Evolutionary conservation across 2,888 invertebrate genomes (phyloP), one percentile per base, ranked within the genome.

Genomic region (Frankliniella intonsa): DNA sequence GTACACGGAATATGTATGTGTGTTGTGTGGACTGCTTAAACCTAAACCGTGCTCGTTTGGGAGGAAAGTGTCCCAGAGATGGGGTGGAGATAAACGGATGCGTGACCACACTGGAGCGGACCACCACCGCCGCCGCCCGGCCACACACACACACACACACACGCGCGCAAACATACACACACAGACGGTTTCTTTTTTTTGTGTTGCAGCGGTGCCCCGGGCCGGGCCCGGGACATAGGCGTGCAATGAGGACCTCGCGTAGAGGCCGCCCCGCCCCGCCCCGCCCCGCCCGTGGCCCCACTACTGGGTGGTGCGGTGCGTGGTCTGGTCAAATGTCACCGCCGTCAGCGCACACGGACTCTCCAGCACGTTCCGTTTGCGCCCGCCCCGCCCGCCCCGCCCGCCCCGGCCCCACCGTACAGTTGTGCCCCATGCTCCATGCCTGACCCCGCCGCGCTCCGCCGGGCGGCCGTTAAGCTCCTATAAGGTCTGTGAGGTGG

Each of bases 1-100:
- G 19, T 19, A 55, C 55, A 14, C 55, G 69, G 22, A 22, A 76
- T 76, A 76, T 22, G 25, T 76, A 76, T 25, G 69, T 22, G 12
- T 25, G 69, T 22, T 22, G 69, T n/a, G 69, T 25, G 22, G 22
- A 22, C 69, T 25, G 69, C 69, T 76, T 76, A 25, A 76, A 76
- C 69, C 69, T 25, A 76, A 76, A 76, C 69, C 69, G 62, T 17
- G 62, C 62, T 62, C 62, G 69, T 76, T 76, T 76, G 69, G 69
- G 69, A 76, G 69, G 69, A 25, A 76, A 76, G 69, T 76, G 69
- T 76, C 69, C 69, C 69, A 76, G 69, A 76, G 69, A 76, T 76
- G 69, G 69, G n/a, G 22, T 10, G 69, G 69, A 76, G 69, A 76
- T 76, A 76, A 76, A 22, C 25, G 69, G 22, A 22, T 76, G 69